Conservation (phyloP, 2,113 vertebrate species). For the Scortum barcoo region DNA sequence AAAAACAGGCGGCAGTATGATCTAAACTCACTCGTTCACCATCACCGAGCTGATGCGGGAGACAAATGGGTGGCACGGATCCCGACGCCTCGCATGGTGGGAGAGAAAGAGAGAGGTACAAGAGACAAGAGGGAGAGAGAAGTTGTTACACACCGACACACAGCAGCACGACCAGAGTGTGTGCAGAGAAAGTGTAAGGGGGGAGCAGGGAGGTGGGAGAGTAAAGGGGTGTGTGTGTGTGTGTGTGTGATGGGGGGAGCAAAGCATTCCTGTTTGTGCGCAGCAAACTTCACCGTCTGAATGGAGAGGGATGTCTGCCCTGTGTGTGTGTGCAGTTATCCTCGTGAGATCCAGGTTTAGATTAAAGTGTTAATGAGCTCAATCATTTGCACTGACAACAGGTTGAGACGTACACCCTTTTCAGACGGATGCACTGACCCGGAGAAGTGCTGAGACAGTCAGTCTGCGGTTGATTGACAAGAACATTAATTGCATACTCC, state of each 20-base stretch:
- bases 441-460: neutral
- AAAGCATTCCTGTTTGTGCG: slow-evolving; percentile 71
- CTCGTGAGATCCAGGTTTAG: neutral
- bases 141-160: slow-evolving; percentile 69
- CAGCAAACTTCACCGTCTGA: slow-evolving; percentile 75
- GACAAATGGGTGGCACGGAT: slow-evolving; percentile 48
- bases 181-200: slow-evolving; percentile 59
- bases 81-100: slow-evolving; percentile 56
- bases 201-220: slow-evolving; percentile 40
- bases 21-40: slow-evolving; percentile 62
- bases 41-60: slow-evolving; percentile 52
- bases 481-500: neutral
- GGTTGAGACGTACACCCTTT: neutral
- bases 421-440: neutral
- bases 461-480: neutral
- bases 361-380: neutral
- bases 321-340: slow-evolving; percentile 35
- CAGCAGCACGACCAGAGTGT: slow-evolving; percentile 68
- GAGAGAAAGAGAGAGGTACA: slow-evolving; percentile 24
- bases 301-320: slow-evolving; percentile 45
- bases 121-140: slow-evolving; percentile 49
- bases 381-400: neutral
- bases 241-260: slow-evolving; percentile 12
- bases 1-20: too few species aligned
- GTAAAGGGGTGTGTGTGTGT: slow-evolving; percentile 31